Base-by-base conservation (phyloP, 2,113 vertebrate genomes). In the Petaurus breviceps region DNA sequence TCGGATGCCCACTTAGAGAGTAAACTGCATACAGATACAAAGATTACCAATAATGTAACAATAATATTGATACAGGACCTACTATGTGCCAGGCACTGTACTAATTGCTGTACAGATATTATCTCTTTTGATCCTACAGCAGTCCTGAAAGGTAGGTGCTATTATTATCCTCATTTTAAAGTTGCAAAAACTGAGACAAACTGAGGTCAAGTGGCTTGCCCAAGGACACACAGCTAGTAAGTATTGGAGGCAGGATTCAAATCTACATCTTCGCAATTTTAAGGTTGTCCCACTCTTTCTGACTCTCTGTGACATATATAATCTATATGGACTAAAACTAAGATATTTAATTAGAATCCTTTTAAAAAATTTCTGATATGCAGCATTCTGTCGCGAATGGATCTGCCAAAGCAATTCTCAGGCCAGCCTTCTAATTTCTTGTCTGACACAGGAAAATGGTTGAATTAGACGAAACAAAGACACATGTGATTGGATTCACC, bases 391-490 rank as follows among this genome's bases (percentile, higher is more conserved):
- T 50, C 94, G 97, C 92, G 95, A 98, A 23, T 90, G 91, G 61
- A 94, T 52, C 91, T 94, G 77, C 77, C 77, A 95, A 94, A 96
- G 94, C 94, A 51, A 51, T 90, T 95, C 93, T 90, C 51, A 91
- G 68, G 51, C 77, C 94, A 47, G 93, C 89, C 51, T 91, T 94
- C 94, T 92, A 90, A 93, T 96, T 96, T 93, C 94, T 91, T 91
- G 95, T 47, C 96, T 96, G 89, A 92, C 84, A 54, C 31, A 77
- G 37, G 94, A 96, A 92, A 96, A 96, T 95, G 93, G 97, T 96
- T 97, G 95, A 96, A 97, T 96, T 90, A 96, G 94, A 92, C 94
- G n/a, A 96, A 92, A 89, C 91, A 90, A 94, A 94, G 93, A 91
- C 91, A 97, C 92, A 89, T 90, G 90, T 95, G 93, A 94, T 95